These are phyloP conservation scores for Albula glossodonta DNA, from an alignment of 2,113 vertebrate genomes.

Conservation along the genomic window DNA sequence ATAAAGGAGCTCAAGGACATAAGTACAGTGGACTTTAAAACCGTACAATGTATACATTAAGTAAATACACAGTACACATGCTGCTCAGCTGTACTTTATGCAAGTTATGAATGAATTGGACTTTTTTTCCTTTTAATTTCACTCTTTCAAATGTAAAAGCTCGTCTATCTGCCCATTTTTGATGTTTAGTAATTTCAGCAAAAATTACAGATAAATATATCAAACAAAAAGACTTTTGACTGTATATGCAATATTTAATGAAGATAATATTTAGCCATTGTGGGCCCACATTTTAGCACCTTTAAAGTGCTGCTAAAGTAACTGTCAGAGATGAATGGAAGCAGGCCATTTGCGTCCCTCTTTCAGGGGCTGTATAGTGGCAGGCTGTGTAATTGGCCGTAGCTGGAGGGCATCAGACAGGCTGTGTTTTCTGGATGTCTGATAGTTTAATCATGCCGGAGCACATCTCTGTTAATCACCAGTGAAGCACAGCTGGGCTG, in stretches of 20 bases:
- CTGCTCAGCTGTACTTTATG: too few species aligned
- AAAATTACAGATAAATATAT: neutral
- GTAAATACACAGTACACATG: too few species aligned
- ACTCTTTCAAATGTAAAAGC: too few species aligned
- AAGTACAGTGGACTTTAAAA: too few species aligned
- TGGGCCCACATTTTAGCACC: neutral
- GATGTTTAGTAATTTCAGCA: neutral
- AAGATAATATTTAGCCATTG: neutral
- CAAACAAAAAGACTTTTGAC: neutral
- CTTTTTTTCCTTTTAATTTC: too few species aligned
- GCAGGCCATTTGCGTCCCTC: neutral
- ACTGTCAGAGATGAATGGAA: neutral
- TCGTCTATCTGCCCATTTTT: too few species aligned
- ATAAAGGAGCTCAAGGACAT: too few species aligned
- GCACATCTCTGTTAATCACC: slow-evolving; percentile 1
- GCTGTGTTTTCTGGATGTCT: neutral
- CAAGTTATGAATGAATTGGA: too few species aligned
- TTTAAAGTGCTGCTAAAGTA: neutral
- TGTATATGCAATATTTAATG: neutral
- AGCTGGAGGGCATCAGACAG: neutral
- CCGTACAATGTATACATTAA: too few species aligned
- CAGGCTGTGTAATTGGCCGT: neutral
- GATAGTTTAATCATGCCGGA: neutral
- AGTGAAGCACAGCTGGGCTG: neutral
- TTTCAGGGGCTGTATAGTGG: neutral